Base-by-base conservation (phyloP, 2,797 vertebrate genomes). In the Tolypeutes matacus region DNA sequence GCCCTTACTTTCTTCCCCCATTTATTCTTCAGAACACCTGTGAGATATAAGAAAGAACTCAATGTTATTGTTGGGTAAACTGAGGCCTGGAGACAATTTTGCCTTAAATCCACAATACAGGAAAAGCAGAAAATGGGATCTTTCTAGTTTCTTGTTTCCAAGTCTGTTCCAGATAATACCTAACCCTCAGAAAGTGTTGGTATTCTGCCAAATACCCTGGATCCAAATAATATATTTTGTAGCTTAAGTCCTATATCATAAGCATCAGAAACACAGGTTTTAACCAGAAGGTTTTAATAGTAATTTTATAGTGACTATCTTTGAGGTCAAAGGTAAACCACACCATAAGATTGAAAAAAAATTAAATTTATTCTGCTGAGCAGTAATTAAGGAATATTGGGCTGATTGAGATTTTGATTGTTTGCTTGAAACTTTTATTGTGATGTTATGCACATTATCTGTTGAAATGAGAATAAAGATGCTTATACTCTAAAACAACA, bases 11-110 rank as follows among this genome's bases (percentile, higher is more conserved):
- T 42, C 31, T 36, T 20, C 6, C 11, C 15, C 13, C 11, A 58
- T 70, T 83, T 56, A 27, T 75, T 92, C 27, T 93, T 94, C 34
- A 78, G 75, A 93, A 83, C n/a, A 90, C 69, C 58, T 91, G 8
- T 84, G 18, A 56, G 18, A 56, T 56, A 17, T 56, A 56, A 56
- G 53, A 18, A 56, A 56, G 53, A 56, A 56, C 53, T 56, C 51
- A 21, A 18, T 56, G 17, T 81, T 36, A 53, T 46, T 58, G 18
- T 87, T 93, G 78, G 62, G 73, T 75, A 86, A 86, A 93, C 46
- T 72, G 86, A 93, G 73, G 69, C 83, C 58, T 91, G 20, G 70
- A 77, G 46, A 87, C 27, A 53, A 42, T 92, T 92, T 95, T 67
- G 36, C 84, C 31, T 84, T 86, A 42, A 11, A 39, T 64, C 53